phyloP scores from a whole-genome alignment of 2,888 invertebrate genomes.

The Nemapogon koenigi region DNA sequence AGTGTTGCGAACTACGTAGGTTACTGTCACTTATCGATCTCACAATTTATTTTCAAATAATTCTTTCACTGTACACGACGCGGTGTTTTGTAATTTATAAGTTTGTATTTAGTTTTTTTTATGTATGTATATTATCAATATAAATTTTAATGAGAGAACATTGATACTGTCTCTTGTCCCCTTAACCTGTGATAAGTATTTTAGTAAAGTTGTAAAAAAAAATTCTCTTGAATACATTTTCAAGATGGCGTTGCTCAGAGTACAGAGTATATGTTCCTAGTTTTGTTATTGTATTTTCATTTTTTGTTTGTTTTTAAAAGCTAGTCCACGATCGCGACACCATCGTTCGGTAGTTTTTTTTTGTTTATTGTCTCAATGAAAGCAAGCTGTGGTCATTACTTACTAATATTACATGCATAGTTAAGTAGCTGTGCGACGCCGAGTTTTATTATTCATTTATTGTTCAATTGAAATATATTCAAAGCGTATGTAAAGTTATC shows the following conservation, averaged over 20 bases:
- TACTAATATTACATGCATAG: conserved; percentile 5
- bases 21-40: conserved; percentile 52
- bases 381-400: conserved; percentile 11
- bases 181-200: conserved; percentile 65
- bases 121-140: conserved; percentile 23
- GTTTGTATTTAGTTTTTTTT: conserved; percentile 52
- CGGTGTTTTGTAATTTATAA: conserved; percentile 46
- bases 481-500: conserved; percentile 12
- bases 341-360: neutral
- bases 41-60: too few relatives aligned
- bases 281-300: conserved; percentile 30
- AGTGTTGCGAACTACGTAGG: conserved; percentile 47
- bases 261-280: conserved; percentile 55
- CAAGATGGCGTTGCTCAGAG: conserved; percentile 46
- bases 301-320: conserved; percentile 18
- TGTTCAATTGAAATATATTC: conserved; percentile 46
- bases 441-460: conserved; percentile 63
- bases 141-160: conserved; percentile 40
- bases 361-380: neutral
- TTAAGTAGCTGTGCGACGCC: conserved; percentile 15
- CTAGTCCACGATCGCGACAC: neutral
- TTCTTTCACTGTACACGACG: conserved; percentile 22
- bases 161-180: conserved; percentile 63
- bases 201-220: conserved; percentile 48
- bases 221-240: conserved; percentile 42